Evolutionary conservation across 2,797 vertebrate genomes (phyloP).

Genomic region (Echeneis naucrates): DNA sequence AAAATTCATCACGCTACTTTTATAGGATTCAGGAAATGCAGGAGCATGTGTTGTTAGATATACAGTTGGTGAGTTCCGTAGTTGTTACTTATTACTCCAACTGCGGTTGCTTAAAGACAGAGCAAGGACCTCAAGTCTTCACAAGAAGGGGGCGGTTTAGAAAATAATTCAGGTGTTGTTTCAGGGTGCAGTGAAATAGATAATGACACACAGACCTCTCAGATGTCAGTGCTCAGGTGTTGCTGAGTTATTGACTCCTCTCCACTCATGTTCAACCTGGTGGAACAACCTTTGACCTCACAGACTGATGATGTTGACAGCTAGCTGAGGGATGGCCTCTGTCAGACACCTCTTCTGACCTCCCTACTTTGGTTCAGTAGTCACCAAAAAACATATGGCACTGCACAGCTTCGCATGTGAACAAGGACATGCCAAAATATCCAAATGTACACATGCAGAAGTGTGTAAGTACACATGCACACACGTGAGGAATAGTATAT

Average conservation of each 20-base stretch:
- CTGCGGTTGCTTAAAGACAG: background rate
- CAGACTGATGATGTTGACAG: constrained; percentile 74
- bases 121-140: background rate
- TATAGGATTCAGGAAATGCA: background rate
- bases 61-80: background rate
- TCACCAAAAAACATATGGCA: constrained; percentile 64
- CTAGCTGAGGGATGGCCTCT: constrained; percentile 75
- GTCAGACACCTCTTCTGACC: constrained; percentile 77
- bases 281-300: constrained; percentile 75
- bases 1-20: background rate
- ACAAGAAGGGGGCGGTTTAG: background rate
- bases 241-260: constrained; percentile 65
- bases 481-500: background rate
- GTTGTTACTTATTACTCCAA: background rate
- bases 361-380: constrained; percentile 64
- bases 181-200: constrained; percentile 27
- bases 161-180: constrained; percentile 16
- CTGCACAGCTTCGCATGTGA: constrained; percentile 32
- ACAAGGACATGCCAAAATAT: constrained; percentile 15
- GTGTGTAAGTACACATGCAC: background rate
- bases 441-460: background rate
- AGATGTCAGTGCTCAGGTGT: constrained; percentile 65
- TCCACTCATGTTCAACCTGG: constrained; percentile 71
- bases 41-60: background rate
- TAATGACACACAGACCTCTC: constrained; percentile 27